Evolutionary conservation across 2,113 vertebrate species (phyloP).

Genomic region (Tragulus kanchil): DNA sequence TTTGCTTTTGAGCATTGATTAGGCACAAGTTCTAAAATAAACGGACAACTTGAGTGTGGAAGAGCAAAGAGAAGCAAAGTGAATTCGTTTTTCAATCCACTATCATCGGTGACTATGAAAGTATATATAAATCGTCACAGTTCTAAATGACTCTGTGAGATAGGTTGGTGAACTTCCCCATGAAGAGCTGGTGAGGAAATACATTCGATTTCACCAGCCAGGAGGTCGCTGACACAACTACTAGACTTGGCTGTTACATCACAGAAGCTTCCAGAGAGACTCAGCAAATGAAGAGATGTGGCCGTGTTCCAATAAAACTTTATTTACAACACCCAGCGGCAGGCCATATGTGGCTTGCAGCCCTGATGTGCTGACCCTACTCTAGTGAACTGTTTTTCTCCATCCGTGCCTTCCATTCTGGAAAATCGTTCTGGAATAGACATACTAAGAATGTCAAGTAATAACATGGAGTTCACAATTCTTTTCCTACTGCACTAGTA

Average conservation of each 20-base stretch:
- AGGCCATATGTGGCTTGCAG: not conserved
- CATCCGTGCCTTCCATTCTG: not conserved
- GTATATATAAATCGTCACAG: not conserved
- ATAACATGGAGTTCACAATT: not conserved
- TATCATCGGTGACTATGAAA: not conserved
- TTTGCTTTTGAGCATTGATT: slow-evolving; percentile 61
- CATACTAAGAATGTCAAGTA: not conserved
- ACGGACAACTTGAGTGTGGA: slow-evolving; percentile 15
- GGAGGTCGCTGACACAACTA: not conserved
- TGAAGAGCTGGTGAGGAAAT: slow-evolving; percentile 21
- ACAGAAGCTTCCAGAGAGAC: not conserved
- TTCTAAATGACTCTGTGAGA: not conserved
- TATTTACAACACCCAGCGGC: not conserved
- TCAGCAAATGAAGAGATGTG: not conserved
- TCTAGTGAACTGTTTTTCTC: not conserved
- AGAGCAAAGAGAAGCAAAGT: slow-evolving; percentile 53
- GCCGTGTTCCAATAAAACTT: slow-evolving; percentile 54
- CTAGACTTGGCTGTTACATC: not conserved
- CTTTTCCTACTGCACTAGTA: not conserved
- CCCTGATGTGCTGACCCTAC: not conserved
- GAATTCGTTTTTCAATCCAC: slow-evolving; percentile 23
- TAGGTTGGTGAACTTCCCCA: not conserved
- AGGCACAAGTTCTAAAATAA: slow-evolving; percentile 60
- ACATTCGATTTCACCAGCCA: not conserved
- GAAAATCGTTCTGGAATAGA: not conserved